A percentile compares a stretch with the other conserved stretches of the same genome.
Evolutionary conservation across 2,113 vertebrate species (phyloP).

Genomic region (Etheostoma spectabile): DNA sequence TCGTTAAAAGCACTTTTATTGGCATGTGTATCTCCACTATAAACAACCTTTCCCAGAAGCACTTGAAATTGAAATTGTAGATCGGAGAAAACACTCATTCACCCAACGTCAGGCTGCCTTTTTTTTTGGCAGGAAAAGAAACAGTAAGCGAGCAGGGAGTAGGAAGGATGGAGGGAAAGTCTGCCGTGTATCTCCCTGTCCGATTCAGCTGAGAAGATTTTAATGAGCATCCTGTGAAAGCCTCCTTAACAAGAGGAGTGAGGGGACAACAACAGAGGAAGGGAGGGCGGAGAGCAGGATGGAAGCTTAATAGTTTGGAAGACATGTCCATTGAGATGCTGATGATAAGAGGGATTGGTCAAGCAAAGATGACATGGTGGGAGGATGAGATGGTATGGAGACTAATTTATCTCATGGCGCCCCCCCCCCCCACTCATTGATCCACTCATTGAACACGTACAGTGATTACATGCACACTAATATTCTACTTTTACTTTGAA

Average conservation of each 20-base stretch:
- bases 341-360: constrained; percentile 48
- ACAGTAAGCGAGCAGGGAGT: constrained; percentile 11
- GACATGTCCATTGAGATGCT: constrained; percentile 27
- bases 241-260: constrained; percentile 42
- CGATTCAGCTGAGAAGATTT: constrained; percentile 59
- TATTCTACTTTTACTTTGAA: no score
- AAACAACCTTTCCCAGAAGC: constrained; percentile 43
- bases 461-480: neutral
- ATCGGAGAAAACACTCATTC: constrained; percentile 40
- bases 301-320: constrained; percentile 38
- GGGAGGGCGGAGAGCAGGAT: constrained; percentile 1
- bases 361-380: constrained; percentile 33
- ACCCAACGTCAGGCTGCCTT: constrained; percentile 19
- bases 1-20: constrained; percentile 42
- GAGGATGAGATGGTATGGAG: neutral
- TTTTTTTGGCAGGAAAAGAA: constrained; percentile 36
- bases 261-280: constrained; percentile 24
- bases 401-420: neutral
- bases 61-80: constrained; percentile 49
- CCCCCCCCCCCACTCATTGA: neutral
- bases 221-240: constrained; percentile 57
- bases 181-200: constrained; percentile 33
- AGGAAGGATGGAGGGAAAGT: constrained; percentile 19
- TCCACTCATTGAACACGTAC: neutral
- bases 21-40: constrained; percentile 37